phyloP scores from a whole-genome alignment of 2,888 invertebrate genomes.

The Caenorhabditis sp. region DNA sequence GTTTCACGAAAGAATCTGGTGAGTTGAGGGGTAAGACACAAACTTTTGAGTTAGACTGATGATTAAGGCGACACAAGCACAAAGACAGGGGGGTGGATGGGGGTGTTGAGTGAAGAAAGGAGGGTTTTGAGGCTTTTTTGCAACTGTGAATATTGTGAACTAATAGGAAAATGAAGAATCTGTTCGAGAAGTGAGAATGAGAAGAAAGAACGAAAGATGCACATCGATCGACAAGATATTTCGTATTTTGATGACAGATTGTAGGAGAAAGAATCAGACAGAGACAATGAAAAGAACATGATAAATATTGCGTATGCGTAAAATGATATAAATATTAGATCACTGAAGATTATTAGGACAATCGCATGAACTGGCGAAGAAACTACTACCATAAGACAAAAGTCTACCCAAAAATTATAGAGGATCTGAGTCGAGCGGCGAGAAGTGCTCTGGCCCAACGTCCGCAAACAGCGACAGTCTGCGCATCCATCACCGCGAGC shows the following conservation, averaged over 20 bases:
- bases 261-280: not conserved
- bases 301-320: slow-evolving; percentile 37
- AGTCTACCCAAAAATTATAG: too few relatives aligned
- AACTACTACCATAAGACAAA: too few relatives aligned
- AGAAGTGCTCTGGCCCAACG: too few relatives aligned
- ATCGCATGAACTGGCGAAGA: too few relatives aligned
- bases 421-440: too few relatives aligned
- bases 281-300: not conserved
- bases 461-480: too few relatives aligned
- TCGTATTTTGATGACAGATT: slow-evolving; percentile 6
- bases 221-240: slow-evolving; percentile 13
- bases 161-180: not conserved
- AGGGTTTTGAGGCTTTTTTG: slow-evolving; percentile 21
- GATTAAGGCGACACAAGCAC: slow-evolving; percentile 15
- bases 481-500: too few relatives aligned
- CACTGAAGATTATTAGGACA: too few relatives aligned
- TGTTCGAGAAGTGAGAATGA: not conserved
- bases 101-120: slow-evolving; percentile 20
- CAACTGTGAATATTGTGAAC: not conserved
- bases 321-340: slow-evolving; percentile 13
- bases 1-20: slow-evolving; percentile 15
- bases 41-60: too few relatives aligned
- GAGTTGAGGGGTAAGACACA: slow-evolving; percentile 26
- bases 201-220: slow-evolving; percentile 25
- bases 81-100: not conserved